Evolutionary conservation across 2,888 invertebrate genomes (phyloP).

Genomic region (Ophion ventricosus): DNA sequence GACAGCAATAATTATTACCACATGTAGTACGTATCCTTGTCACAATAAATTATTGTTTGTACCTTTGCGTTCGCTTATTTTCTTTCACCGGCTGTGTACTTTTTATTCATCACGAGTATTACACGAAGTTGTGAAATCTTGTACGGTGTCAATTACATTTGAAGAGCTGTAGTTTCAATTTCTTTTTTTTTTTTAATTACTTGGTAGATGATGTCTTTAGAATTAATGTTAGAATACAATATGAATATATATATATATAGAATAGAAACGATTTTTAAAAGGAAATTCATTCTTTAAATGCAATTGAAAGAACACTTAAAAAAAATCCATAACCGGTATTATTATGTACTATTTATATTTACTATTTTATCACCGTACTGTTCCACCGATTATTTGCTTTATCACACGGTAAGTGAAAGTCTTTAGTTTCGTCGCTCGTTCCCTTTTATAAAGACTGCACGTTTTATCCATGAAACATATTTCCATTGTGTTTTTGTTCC

Average conservation of each 20-base stretch:
- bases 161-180: not conserved
- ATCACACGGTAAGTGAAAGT: conserved; percentile 64
- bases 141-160: not conserved
- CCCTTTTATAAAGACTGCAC: conserved; percentile 46
- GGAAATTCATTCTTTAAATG: conserved; percentile 23
- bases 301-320: not conserved
- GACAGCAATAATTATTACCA: conserved; percentile 77
- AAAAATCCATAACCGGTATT: not conserved
- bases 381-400: conserved; percentile 62
- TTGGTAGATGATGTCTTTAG: not conserved
- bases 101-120: conserved; percentile 28
- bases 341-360: conserved; percentile 8
- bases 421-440: conserved; percentile 63
- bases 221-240: not conserved
- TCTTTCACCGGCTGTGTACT: conserved; percentile 66
- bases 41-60: conserved; percentile 82
- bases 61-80: conserved; percentile 75
- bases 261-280: not conserved
- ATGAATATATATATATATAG: not conserved
- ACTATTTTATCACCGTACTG: conserved; percentile 52
- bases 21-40: conserved; percentile 73
- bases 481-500: not conserved
- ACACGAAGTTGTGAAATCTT: not conserved
- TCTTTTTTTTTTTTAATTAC: not conserved
- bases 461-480: conserved; percentile 26